Evolutionary conservation across 2,888 invertebrate species (phyloP), one percentile per base, ranked within the genome.

Genomic region (Leptopterna dolabrata): DNA sequence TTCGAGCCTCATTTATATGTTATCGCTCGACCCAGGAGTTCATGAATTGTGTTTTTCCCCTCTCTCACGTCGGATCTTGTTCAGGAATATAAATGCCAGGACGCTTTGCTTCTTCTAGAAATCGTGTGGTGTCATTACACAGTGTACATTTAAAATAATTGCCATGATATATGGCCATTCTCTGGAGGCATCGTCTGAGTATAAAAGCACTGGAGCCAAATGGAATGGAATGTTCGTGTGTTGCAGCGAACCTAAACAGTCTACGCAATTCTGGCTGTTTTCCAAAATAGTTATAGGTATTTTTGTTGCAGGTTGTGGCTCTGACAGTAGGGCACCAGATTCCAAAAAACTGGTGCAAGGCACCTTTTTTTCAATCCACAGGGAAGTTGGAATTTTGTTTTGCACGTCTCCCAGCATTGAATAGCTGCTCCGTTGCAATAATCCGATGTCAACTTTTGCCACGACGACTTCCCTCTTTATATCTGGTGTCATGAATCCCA

Each of bases 341-440:
- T 0, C 93, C 94, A 78, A 92, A 93, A 91, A 94, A 96, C 88
- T 95, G 93, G 47, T 95, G 95, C 7, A 95, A 92, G 0, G 94
- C 94, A 6, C 94, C 93, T n/a, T 89, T 93, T 93, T 86, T 93
- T 92, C 2, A 94, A 90, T 0, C 96, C 97, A 91, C 97, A 97
- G 0, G 94, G 94, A 78, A 96, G 92, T 90, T 97, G 97, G 91
- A 96, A 97, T 73, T 93, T 93, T 82, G 93, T 93, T 71, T 93
- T 93, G 90, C 97, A 97, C 83, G 90, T 88, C 0, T 94, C 91
- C n/a, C 93, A 93, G 91, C 97, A 97, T 0, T 95, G 95, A 0
- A 97, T 93, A 0, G 95, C 96, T 0, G 97, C 97, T 0, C 95
- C 95, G 0, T 92, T 92, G 90, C 97, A 97, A 91, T 94, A 96